Evolutionary conservation across 2,888 invertebrate genomes (phyloP).

Genomic region (Tridacna gigas): DNA sequence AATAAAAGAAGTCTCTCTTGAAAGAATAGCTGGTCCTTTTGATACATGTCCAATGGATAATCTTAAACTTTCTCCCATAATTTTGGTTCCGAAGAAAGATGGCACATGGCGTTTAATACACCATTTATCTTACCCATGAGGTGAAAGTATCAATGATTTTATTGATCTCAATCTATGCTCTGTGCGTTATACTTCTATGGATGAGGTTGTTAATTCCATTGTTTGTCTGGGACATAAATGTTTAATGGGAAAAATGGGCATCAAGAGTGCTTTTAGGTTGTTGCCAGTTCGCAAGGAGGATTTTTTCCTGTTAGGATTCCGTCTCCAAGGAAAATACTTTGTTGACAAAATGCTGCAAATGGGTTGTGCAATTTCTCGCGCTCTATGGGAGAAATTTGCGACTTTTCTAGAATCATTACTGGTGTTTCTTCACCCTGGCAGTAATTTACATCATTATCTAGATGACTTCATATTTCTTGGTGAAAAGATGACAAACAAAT

Average conservation of each 20-base stretch:
- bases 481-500: neutral
- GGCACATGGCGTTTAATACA: too few relatives aligned
- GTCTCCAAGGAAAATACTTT: neutral
- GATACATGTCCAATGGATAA: too few relatives aligned
- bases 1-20: too few relatives aligned
- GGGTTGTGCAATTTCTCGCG: neutral
- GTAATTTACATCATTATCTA: neutral
- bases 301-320: neutral
- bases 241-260: neutral
- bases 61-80: too few relatives aligned
- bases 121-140: too few relatives aligned
- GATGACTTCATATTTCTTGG: conserved; percentile 6
- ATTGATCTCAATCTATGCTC: too few relatives aligned
- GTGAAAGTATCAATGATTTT: too few relatives aligned
- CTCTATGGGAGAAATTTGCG: neutral
- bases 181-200: too few relatives aligned
- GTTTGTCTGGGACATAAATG: neutral
- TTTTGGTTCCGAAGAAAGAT: too few relatives aligned
- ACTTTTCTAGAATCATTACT: neutral
- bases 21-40: too few relatives aligned
- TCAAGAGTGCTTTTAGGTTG: neutral
- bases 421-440: neutral
- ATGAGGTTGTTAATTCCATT: too few relatives aligned
- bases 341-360: neutral
- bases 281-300: neutral